Base-by-base conservation (phyloP, 2,888 invertebrate genomes). In the Aphelenchoides bicaudatus region DNA sequence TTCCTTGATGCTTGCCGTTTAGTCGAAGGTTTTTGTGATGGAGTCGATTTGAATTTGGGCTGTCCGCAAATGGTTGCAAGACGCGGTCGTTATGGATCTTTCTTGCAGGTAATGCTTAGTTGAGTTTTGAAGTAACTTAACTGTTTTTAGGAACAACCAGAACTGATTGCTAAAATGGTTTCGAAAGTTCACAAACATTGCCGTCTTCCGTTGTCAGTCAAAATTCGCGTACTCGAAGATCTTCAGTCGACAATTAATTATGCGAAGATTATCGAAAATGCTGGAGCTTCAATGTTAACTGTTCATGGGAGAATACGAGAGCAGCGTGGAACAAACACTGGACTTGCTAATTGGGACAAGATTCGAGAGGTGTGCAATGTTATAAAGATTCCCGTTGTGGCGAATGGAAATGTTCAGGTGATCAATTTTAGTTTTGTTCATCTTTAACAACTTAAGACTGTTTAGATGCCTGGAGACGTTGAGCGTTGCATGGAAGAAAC, bases 61-160 rank as follows among this genome's bases (percentile, higher is more conserved):
- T 98, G 98, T 81, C 96, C 98, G 0, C 98, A 98, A 82, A 88
- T 90, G 21, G 96, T 98, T 73, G 98, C 98, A 0, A 90, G 89
- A 79, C 84, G 91, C 70, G 98, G 98, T 6, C 88, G 87, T 81
- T 98, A 98, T 82, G 96, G 96, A 13, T 87, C 94, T 27, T 98
- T 89, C 82, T 84, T 98, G 29, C 74, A 75, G 65, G 70, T 62
- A 13, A 63, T 39, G 19, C 30, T 19, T 2, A n/a, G n/a, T n/a
- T n/a, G 8, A 2, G 3, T 5, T n/a, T 47, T 29, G 23, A 29
- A 47, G 3, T 34, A 10, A 47, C 29, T 27, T n/a, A 23, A 34
- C 30, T 19, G 13, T 2, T 1, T 39, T 37, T 28, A 67, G 62
- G 67, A 67, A 39, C 34, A 51, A n/a, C 61, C 49, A 4, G 69